A percentile compares a stretch with the other conserved stretches of the same genome.
These are phyloP conservation scores for Andrena hattorfiana DNA, from an alignment of 2,888 invertebrate genomes.

Conservation along the genomic window DNA sequence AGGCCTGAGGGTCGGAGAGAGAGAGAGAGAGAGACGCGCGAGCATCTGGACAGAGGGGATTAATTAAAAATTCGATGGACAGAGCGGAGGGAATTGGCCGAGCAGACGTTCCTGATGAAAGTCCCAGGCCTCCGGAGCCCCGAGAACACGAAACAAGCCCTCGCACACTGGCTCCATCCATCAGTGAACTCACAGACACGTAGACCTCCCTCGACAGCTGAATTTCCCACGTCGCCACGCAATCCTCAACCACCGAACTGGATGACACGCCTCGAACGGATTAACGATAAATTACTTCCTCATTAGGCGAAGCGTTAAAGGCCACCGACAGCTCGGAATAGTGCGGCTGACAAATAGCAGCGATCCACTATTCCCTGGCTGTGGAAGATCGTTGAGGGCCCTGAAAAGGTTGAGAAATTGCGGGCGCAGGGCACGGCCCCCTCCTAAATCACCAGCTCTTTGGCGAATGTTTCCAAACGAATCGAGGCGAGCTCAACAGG, in stretches of 20 bases:
- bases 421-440: neutral
- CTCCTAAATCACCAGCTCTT: neutral
- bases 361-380: neutral
- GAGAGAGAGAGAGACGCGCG: neutral
- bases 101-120: neutral
- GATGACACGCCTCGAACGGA: neutral
- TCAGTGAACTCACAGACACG: neutral
- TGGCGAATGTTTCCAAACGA: neutral
- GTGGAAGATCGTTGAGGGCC: neutral
- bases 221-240: too few species aligned
- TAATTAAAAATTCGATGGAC: conserved; percentile 45
- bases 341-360: neutral
- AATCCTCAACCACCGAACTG: conserved; percentile 3
- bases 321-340: neutral
- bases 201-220: too few species aligned
- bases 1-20: neutral
- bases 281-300: conserved; percentile 4
- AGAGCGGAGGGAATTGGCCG: conserved; percentile 23
- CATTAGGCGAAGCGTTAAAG: neutral
- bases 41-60: conserved; percentile 50
- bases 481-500: conserved; percentile 9
- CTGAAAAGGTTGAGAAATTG: conserved; percentile 15
- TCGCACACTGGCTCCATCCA: too few species aligned
- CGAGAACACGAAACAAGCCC: too few species aligned
- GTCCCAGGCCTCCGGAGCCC: neutral